Conservation (phyloP, 2,888 invertebrate genomes). For the Campoplex nolae region DNA sequence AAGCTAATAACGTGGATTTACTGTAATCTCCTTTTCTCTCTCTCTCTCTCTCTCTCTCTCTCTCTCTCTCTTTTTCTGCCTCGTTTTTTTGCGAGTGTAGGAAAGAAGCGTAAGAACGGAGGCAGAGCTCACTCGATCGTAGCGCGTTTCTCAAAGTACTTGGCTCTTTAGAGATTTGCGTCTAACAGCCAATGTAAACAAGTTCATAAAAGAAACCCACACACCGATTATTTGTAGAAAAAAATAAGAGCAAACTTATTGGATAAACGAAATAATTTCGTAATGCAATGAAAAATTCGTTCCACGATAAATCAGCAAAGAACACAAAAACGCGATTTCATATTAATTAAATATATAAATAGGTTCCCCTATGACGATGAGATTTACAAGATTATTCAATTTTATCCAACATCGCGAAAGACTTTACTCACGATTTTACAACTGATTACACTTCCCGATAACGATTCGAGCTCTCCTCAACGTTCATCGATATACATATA, state of each 20-base stretch:
- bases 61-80: slow-evolving; percentile 32
- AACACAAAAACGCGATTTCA: not conserved
- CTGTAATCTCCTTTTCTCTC: slow-evolving; percentile 74
- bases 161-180: slow-evolving; percentile 27
- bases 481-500: not conserved
- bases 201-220: slow-evolving; percentile 13
- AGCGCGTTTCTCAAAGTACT: slow-evolving; percentile 52
- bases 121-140: slow-evolving; percentile 47
- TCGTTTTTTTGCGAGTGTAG: slow-evolving; percentile 39
- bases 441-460: slow-evolving; percentile 62
- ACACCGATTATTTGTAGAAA: slow-evolving; percentile 15
- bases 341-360: slow-evolving; percentile 54
- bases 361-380: slow-evolving; percentile 29
- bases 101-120: slow-evolving; percentile 47
- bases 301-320: not conserved
- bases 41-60: slow-evolving; percentile 40
- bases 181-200: not conserved
- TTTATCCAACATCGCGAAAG: slow-evolving; percentile 55
- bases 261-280: slow-evolving; percentile 33
- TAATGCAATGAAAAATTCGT: slow-evolving; percentile 18
- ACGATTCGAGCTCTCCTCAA: slow-evolving; percentile 2
- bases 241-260: slow-evolving; percentile 27
- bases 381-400: slow-evolving; percentile 67
- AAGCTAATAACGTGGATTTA: slow-evolving; percentile 83
- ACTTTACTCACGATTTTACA: slow-evolving; percentile 56